Evolutionary conservation across 1,140 invertebrate genomes (phyloP), one percentile per base, ranked within the genome.

Genomic region (Brachionus calyciflorus): DNA sequence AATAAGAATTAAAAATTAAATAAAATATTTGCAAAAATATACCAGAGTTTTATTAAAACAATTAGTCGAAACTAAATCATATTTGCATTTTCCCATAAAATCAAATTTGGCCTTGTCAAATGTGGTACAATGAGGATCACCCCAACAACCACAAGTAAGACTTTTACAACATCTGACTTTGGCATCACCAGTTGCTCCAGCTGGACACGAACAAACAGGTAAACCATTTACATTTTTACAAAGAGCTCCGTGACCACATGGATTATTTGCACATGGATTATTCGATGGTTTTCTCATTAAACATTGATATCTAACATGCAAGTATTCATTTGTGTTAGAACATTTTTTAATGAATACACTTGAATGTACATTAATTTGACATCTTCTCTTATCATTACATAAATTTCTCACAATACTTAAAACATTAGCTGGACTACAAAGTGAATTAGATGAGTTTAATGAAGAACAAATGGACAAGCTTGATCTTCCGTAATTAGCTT

Each of bases 111-210:
- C 44, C 3, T 70, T 70, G 6, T 70, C 68, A 51, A 70, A 70
- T 26, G 68, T 49, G 9, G 41, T 70, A 21, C 44, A 70, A 51
- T 70, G 68, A 5, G 68, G 68, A 70, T 70, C 68, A n/a, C 68
- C 68, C 44, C 68, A 49, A 28, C 68, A 70, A 30, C 44, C 26
- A 41, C 68, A 70, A 46, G 24, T 51, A 4, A 70, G 37, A 21
- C 21, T 21, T 26, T 48, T 70, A 33, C 68, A 70, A 12, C 68
- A 70, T 48, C 68, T 51, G 4, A 49, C 24, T 19, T 30, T 48
- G 26, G 68, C 40, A 37, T 70, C 41, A 48, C 68, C 68, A 51
- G 7, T 28, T 48, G 37, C 12, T 17, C 41, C 68, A 70, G 21
- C 41, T n/a, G 68, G 68, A 48, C 68, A 70, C 1, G 68, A 46